Base-by-base conservation (phyloP, 2,797 vertebrate genomes). In the Coendou prehensilis region DNA sequence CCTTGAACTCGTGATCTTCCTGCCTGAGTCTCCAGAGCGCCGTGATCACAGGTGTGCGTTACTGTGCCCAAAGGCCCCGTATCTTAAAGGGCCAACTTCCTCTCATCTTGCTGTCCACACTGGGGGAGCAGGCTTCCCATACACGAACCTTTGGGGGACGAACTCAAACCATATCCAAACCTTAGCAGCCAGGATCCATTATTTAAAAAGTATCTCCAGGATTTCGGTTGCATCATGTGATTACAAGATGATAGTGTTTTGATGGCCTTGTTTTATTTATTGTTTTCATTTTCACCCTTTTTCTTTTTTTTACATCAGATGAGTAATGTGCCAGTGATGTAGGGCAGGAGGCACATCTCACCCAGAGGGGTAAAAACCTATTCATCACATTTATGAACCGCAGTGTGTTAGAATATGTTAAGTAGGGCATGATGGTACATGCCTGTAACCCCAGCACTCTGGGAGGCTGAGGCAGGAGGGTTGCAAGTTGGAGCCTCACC, bases 201-300 rank as follows among this genome's bases (percentile, higher is more conserved):
- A 57, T 95, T 97, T 85, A 81, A 87, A 81, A 92, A 76, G 22
- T 30, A 57, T 50, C 83, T 85, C 71, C 30, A 69, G 80, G 75
- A 69, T 94, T 94, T 95, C 8, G 54, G 81, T 71, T 87, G 33
- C 15, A 33, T 64, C 3, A 10, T 80, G 50, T 73, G 23, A 61
- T 94, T 76, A 54, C 57, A 41, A 81, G 10, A 28, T 54, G 50
- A 50, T 37, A 30, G 14, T 30, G 14, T 76, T 45, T 17, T 59
- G 50, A n/a, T 41, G 63, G 45, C 8, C 23, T 26, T 50, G 22
- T 83, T 85, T 52, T 54, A 86, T 83, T 45, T 78, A 52, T 54
- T 69, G 33, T 69, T 63, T 64, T 33, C n/a, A 30, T 84, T 64
- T 84, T 13, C 14, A 13, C 9, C 14, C 20, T 23, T 41, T 47